Percentiles rank a stretch among this genome's conserved stretches.
These are phyloP conservation scores for Trachelus stipa DNA, from an alignment of 2,888 invertebrate genomes.

Conservation along the genomic window DNA sequence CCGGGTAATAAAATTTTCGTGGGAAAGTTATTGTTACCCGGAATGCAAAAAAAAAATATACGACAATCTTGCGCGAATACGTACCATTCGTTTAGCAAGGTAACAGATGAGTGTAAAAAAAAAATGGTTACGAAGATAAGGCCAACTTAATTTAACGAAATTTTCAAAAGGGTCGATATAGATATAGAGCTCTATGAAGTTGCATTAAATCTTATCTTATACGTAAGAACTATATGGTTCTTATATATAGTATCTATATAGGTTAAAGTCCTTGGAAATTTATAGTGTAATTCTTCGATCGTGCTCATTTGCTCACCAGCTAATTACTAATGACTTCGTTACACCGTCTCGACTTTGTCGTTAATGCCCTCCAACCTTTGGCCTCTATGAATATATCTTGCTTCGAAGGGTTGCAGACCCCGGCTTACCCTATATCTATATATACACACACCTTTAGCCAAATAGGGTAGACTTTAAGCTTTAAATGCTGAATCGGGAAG, in stretches of 20 bases:
- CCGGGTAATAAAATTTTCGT: no score
- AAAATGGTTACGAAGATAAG: no score
- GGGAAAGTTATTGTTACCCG: no score
- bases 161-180: no score
- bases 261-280: not conserved
- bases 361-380: not conserved
- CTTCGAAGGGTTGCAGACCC: not conserved
- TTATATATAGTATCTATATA: no score
- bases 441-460: not conserved
- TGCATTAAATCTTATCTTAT: constrained; percentile 5
- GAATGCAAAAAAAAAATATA: no score
- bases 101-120: no score
- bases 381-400: not conserved
- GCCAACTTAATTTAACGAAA: no score
- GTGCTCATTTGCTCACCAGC: not conserved
- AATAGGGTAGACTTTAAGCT: not conserved
- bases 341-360: not conserved
- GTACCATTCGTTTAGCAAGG: no score
- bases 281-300: not conserved
- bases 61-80: no score
- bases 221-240: not conserved
- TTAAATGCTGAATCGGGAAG: not conserved
- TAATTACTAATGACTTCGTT: not conserved
- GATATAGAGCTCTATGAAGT: no score
- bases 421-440: not conserved